phyloP scores from a whole-genome alignment of 1,140 invertebrate genomes.

The Tribolium castaneum region DNA sequence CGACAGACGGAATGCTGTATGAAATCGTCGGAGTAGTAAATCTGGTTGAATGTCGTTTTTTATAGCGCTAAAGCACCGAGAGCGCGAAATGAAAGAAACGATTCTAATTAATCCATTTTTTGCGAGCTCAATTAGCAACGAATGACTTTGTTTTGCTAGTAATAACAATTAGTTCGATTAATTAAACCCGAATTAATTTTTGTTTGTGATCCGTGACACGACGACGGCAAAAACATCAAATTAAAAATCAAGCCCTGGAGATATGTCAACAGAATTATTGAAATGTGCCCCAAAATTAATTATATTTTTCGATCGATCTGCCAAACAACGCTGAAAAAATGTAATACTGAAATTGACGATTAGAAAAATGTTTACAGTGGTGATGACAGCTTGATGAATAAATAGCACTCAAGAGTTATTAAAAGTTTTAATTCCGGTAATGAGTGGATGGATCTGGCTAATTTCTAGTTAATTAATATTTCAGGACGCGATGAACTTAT shows the following conservation, averaged over 20 bases:
- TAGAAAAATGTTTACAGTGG: neutral
- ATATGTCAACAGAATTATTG: constrained; percentile 29
- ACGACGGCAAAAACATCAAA: constrained; percentile 1
- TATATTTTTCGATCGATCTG: constrained; percentile 8
- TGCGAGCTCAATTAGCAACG: neutral
- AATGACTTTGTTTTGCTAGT: neutral
- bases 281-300: constrained; percentile 16
- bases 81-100: neutral
- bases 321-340: neutral
- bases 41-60: neutral
- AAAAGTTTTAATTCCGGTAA: constrained; percentile 22
- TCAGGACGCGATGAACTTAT: neutral
- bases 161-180: constrained; percentile 14
- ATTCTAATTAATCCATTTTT: constrained; percentile 11
- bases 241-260: constrained; percentile 13
- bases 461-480: constrained; percentile 26
- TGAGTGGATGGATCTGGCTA: constrained; percentile 1
- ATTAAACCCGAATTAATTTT: constrained; percentile 14
- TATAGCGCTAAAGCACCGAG: neutral
- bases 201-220: neutral
- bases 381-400: neutral
- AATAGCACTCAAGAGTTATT: constrained; percentile 16
- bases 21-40: neutral
- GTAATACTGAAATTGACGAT: constrained; percentile 5
- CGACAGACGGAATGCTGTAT: neutral